phyloP scores from a whole-genome alignment of 2,113 vertebrate species.

The Bos taurus region DNA sequence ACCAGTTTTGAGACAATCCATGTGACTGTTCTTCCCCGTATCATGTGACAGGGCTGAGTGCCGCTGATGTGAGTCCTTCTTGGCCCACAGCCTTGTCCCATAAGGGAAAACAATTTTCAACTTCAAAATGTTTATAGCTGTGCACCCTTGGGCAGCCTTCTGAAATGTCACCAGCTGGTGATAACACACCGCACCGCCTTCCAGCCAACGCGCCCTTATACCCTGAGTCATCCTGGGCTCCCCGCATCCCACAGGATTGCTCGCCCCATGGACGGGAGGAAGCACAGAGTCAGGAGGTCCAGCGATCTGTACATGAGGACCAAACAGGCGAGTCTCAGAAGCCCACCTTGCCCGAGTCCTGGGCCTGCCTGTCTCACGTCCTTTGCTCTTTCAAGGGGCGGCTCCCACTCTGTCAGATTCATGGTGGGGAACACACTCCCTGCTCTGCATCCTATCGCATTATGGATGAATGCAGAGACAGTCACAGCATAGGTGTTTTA shows the following conservation, averaged over 20 bases:
- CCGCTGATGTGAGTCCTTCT: background rate
- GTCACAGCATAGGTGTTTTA: background rate
- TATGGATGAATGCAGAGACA: background rate
- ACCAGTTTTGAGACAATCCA: background rate
- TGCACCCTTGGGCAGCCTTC: background rate
- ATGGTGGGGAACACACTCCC: background rate
- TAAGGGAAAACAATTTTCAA: background rate
- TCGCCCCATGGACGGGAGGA: background rate
- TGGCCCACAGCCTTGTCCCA: background rate
- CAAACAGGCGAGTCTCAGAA: background rate
- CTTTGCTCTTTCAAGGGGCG: background rate
- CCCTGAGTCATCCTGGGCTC: too few relatives aligned
- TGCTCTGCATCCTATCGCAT: too few relatives aligned
- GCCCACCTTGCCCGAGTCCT: accelerated
- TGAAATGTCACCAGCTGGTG: background rate
- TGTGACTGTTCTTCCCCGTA: accelerated
- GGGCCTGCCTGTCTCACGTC: accelerated
- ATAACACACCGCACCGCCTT: background rate
- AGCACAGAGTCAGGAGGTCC: background rate
- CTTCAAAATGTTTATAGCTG: background rate
- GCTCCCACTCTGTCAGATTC: background rate
- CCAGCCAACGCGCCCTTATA: background rate
- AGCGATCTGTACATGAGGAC: background rate
- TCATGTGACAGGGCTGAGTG: accelerated
- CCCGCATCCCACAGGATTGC: background rate